phyloP scores from a whole-genome alignment of 2,113 vertebrate species.

The Riparia riparia region DNA sequence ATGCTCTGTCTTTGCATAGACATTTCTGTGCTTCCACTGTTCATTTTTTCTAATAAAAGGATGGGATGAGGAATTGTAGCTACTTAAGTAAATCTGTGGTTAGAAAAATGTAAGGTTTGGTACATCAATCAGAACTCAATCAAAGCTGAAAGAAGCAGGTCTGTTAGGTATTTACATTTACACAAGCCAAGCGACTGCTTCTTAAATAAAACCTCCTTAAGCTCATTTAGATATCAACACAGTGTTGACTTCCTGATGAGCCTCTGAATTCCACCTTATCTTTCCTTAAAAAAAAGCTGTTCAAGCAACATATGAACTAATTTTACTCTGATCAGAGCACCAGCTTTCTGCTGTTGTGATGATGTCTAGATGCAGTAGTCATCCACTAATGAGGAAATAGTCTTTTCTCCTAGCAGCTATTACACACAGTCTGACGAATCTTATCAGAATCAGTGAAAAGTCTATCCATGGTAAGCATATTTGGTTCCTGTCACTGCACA shows the following conservation, averaged over 20 bases:
- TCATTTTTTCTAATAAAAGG: not conserved
- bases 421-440: not conserved
- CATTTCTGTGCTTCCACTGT: not conserved
- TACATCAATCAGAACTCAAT: not conserved
- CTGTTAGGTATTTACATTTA: not conserved
- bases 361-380: not conserved
- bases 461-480: not conserved
- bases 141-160: not conserved
- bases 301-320: not conserved
- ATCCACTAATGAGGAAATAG: not conserved
- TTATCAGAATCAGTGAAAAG: slow-evolving; percentile 6
- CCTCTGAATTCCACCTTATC: not conserved
- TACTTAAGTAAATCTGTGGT: not conserved
- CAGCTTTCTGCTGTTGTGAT: not conserved
- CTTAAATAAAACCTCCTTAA: not conserved
- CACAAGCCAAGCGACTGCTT: not conserved
- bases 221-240: not conserved
- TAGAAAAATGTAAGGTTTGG: not conserved
- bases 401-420: not conserved
- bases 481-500: not conserved
- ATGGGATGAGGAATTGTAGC: not conserved
- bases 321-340: not conserved
- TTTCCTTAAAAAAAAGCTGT: not conserved
- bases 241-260: not conserved
- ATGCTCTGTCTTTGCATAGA: not conserved